phyloP scores from a whole-genome alignment of 2,888 invertebrate species.

The Drosophila cognata region DNA sequence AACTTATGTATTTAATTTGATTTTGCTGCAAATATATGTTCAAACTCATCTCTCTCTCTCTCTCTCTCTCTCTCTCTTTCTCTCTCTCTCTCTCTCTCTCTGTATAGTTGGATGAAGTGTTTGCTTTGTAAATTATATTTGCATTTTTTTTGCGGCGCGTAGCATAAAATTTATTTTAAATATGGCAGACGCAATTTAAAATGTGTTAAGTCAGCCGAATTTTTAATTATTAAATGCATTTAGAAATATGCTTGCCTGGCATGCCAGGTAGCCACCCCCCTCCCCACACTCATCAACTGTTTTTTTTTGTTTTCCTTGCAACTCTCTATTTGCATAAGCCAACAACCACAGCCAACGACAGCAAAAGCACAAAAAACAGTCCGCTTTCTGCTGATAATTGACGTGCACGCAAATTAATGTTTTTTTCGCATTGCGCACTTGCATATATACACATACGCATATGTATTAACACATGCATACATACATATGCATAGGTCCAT shows the following conservation, averaged over 20 bases:
- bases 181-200: constrained; percentile 66
- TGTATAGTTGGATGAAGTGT: constrained; percentile 5
- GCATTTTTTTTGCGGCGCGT: constrained; percentile 31
- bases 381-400: constrained; percentile 67
- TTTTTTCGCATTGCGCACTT: constrained; percentile 39
- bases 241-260: constrained; percentile 68
- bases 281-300: background rate
- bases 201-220: constrained; percentile 74
- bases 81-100: background rate
- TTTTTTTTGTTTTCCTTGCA: constrained; percentile 40
- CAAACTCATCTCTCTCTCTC: background rate
- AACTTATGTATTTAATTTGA: constrained; percentile 19
- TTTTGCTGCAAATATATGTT: background rate
- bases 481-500: background rate
- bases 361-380: constrained; percentile 21
- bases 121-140: constrained; percentile 66
- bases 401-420: constrained; percentile 79
- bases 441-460: background rate
- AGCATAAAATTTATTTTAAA: constrained; percentile 40
- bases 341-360: constrained; percentile 31
- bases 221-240: constrained; percentile 77
- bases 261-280: constrained; percentile 7
- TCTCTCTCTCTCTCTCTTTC: background rate
- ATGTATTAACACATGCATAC: background rate
- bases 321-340: constrained; percentile 53